Percentiles rank a stretch among this genome's conserved stretches.
These are phyloP conservation scores for Oncorhynchus keta DNA, from an alignment of 2,113 vertebrate genomes.

Conservation along the genomic window DNA sequence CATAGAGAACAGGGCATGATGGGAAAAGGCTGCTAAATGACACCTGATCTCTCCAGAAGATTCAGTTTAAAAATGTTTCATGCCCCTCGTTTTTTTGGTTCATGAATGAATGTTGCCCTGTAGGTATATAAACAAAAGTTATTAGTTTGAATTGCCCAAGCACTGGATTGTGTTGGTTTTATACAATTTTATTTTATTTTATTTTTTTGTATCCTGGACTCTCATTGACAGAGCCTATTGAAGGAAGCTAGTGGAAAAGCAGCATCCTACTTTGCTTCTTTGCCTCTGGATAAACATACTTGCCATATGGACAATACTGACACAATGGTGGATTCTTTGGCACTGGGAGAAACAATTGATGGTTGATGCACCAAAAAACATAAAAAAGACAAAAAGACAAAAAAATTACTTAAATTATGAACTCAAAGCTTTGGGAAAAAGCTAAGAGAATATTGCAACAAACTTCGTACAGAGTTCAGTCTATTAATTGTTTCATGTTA, in stretches of 20 bases:
- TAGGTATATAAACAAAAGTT: conserved; percentile 80
- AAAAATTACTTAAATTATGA: conserved; percentile 81
- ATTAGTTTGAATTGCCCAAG: conserved; percentile 93
- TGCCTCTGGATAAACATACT: conserved; percentile 76
- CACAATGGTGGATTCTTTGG: conserved; percentile 72
- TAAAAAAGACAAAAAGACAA: conserved; percentile 45
- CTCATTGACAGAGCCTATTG: conserved; percentile 88
- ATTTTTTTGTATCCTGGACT: conserved; percentile 84
- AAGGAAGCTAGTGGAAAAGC: conserved; percentile 86
- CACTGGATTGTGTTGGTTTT: conserved; percentile 86
- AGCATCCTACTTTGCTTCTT: conserved; percentile 86
- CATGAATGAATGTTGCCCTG: conserved; percentile 92
- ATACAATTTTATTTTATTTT: conserved; percentile 69
- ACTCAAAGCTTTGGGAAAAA: conserved; percentile 77
- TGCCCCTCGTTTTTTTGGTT: conserved; percentile 80
- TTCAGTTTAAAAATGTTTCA: conserved; percentile 85
- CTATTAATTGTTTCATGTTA: conserved; percentile 99
- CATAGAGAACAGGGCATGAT: conserved; percentile 79
- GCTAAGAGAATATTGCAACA: conserved; percentile 99
- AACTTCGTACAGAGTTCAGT: conserved; percentile 99
- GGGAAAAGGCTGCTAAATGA: conserved; percentile 76
- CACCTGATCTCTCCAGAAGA: conserved; percentile 79
- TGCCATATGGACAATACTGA: conserved; percentile 73
- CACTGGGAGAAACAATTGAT: conserved; percentile 79
- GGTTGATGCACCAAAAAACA: conserved; percentile 90